Base-by-base conservation (phyloP, 2,113 vertebrate genomes). In the Martes martes region DNA sequence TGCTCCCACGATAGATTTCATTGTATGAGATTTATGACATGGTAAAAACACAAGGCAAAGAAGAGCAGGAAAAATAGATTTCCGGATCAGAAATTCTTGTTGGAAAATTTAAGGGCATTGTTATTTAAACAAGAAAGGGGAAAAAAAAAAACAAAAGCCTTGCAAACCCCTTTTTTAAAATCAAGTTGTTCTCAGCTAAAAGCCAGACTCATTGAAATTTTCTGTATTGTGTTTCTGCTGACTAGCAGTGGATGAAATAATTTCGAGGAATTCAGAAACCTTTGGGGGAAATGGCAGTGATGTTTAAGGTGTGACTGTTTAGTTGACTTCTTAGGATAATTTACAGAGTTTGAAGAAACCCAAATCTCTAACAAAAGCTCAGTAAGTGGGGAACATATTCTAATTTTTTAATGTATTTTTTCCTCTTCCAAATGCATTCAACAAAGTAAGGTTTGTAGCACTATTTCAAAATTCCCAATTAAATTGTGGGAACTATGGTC, bases 251-350 rank as follows among this genome's bases (percentile, higher is more conserved):
- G 63, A 65, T 74, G 4, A 50, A 45, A 71, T 52, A 33, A 97
- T 89, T 91, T 86, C 45, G 45, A 55, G 0, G 3, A 94, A 91
- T 91, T 13, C 3, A 83, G 73, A 21, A 78, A 82, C 52, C 36
- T 67, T 0, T 92, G 45, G 73, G 86, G 42, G 26, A 96, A 98
- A 95, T 97, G 61, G 19, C 52, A 96, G 73, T 91, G 65, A 73
- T 82, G 50, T 93, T 96, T 91, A 95, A 97, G 98, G 63, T 80
- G 52, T 96, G 81, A 96, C 63, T 96, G 59, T 86, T 94, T 78
- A 97, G 57, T 67, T 93, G 83, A 97, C 89, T 96, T 97, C 69
- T 85, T 88, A 74, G 45, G 55, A 95, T 96, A 55, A 85, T 96
- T 92, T 97, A 91, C 50, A 47, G 33, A 96, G 57, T 52, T 73